These are phyloP conservation scores for Trogon melanurus DNA, from an alignment of 2,113 vertebrate species.

Conservation along the genomic window DNA sequence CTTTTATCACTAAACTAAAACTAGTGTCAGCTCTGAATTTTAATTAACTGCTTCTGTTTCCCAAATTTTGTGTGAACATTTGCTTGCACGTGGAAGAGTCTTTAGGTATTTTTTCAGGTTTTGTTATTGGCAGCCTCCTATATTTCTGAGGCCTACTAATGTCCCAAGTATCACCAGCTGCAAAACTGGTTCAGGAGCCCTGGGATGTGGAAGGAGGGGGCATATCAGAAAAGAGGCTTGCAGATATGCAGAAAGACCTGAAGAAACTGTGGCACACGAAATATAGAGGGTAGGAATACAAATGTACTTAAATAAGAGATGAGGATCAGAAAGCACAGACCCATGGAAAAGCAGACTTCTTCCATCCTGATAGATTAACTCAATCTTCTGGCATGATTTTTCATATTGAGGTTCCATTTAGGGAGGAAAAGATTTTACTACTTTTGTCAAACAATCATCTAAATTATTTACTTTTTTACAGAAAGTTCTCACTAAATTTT, in stretches of 20 bases:
- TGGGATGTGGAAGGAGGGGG: neutral
- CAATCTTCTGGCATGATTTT: neutral
- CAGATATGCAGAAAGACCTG: neutral
- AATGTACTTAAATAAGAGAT: neutral
- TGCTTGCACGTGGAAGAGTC: neutral
- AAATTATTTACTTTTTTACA: neutral
- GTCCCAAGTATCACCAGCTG: neutral
- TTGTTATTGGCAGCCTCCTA: neutral
- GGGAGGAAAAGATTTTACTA: neutral
- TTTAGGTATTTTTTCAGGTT: neutral
- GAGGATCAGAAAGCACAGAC: neutral
- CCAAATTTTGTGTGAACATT: neutral
- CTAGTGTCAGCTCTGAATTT: neutral
- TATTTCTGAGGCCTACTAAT: neutral
- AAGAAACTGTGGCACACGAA: neutral
- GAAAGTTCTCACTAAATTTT: neutral
- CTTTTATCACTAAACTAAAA: neutral
- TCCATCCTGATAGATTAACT: neutral
- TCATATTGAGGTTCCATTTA: neutral
- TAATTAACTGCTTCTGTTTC: neutral
- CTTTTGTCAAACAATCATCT: neutral
- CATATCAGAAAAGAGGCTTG: neutral
- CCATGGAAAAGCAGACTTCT: neutral
- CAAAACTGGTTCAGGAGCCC: neutral
- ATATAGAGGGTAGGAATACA: neutral